Percentiles rank a stretch among this genome's conserved stretches.
Conservation (phyloP, 1,140 invertebrate genomes). For the Dinoponera quadriceps region DNA sequence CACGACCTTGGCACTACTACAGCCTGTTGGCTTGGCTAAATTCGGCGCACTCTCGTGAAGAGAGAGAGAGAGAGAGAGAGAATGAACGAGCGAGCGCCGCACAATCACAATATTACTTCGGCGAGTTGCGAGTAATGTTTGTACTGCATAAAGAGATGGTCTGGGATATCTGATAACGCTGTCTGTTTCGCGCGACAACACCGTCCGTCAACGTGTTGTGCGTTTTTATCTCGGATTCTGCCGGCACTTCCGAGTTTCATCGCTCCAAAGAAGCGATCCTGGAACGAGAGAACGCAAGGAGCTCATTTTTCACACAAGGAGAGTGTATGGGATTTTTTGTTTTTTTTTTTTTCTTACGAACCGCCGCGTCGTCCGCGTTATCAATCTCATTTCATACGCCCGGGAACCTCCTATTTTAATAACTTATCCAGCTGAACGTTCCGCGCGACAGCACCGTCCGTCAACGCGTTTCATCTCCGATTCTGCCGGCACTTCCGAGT, state of each 20-base stretch:
- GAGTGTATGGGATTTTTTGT: too few relatives aligned
- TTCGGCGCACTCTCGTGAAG: conserved; percentile 46
- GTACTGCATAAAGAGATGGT: conserved; percentile 10
- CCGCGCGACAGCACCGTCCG: too few relatives aligned
- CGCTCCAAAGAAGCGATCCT: background rate
- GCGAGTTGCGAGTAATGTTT: conserved; percentile 48
- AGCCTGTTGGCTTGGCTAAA: conserved; percentile 63
- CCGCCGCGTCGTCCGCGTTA: too few relatives aligned
- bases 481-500: too few relatives aligned
- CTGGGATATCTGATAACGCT: conserved; percentile 24
- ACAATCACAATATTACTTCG: conserved; percentile 65
- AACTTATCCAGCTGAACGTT: too few relatives aligned
- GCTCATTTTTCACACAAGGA: background rate
- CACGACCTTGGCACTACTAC: conserved; percentile 68
- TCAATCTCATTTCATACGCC: too few relatives aligned
- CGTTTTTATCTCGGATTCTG: background rate
- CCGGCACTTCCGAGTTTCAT: background rate
- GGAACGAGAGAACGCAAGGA: background rate
- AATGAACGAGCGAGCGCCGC: background rate
- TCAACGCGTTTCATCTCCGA: too few relatives aligned
- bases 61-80: too few relatives aligned
- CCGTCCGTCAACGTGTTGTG: background rate
- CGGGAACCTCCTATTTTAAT: too few relatives aligned
- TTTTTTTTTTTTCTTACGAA: too few relatives aligned
- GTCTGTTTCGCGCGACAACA: background rate